Evolutionary conservation across 53 echinoderm and acorn worm genomes (phyloP).

Genomic region (Actinopyga echinites): DNA sequence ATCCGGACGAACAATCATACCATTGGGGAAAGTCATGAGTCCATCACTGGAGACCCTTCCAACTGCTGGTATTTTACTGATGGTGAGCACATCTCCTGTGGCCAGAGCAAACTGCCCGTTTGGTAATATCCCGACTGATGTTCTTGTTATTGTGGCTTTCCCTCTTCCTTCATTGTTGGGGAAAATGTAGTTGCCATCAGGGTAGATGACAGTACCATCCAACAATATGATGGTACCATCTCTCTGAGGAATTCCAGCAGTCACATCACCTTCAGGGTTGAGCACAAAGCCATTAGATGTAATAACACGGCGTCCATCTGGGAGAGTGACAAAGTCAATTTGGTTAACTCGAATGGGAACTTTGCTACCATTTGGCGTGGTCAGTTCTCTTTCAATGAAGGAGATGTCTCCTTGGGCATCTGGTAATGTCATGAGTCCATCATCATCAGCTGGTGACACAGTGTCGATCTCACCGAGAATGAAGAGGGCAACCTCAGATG

Average conservation of each 20-base stretch:
- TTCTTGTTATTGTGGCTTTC: not conserved
- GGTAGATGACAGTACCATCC: slow-evolving; percentile 29
- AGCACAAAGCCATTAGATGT: not conserved
- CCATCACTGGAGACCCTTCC: not conserved
- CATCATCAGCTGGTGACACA: no score
- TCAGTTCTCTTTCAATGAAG: no score
- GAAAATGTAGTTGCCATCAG: slow-evolving; percentile 18
- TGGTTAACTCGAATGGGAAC: no score
- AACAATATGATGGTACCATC: slow-evolving; percentile 4
- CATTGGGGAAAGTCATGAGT: slow-evolving; percentile 19
- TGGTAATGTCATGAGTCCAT: no score
- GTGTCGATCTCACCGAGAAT: no score
- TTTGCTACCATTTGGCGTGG: no score
- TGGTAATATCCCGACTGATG: not conserved
- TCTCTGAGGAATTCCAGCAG: slow-evolving; percentile 2
- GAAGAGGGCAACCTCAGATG: no score
- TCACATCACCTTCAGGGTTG: slow-evolving; percentile 12
- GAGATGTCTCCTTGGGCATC: no score
- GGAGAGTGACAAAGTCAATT: no score
- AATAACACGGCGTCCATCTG: no score
- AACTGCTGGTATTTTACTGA: not conserved
- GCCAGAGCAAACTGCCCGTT: slow-evolving; percentile 5
- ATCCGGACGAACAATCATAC: slow-evolving; percentile 1
- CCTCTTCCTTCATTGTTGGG: slow-evolving; percentile 25
- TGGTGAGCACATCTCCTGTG: slow-evolving; percentile 10